Percentiles rank a stretch among this genome's conserved stretches.
Conservation (phyloP, 1,140 invertebrate genomes). For the Ceratina japonica region DNA sequence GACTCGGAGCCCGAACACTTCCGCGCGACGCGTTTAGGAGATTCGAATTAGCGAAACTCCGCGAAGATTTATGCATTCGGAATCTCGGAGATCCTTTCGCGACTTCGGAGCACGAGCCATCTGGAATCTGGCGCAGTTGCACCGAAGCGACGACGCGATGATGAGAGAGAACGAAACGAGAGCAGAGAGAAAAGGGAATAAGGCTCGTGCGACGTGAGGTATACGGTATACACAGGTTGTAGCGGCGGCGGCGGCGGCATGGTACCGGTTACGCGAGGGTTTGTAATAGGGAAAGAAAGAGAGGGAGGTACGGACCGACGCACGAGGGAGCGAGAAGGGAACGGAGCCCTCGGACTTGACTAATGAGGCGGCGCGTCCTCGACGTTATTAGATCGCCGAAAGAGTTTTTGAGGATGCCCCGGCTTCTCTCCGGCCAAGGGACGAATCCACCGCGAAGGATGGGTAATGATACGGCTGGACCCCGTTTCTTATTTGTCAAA, state of each 20-base stretch:
- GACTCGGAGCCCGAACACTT: no score
- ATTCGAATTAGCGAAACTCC: not conserved
- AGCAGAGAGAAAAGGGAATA: conserved; percentile 13
- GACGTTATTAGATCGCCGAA: conserved; percentile 80
- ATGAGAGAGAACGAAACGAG: no score
- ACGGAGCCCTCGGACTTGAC: conserved; percentile 72
- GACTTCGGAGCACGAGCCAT: no score
- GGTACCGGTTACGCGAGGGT: conserved; percentile 60
- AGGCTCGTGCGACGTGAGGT: conserved; percentile 45
- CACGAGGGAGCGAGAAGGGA: conserved; percentile 48
- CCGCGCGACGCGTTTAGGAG: no score
- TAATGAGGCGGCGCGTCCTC: conserved; percentile 79
- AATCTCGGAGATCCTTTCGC: not conserved
- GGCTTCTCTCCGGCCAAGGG: conserved; percentile 58
- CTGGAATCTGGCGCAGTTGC: conserved; percentile 23
- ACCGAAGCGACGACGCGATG: conserved; percentile 6
- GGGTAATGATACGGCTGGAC: conserved; percentile 79
- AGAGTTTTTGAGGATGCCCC: conserved; percentile 77
- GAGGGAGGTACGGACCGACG: not conserved
- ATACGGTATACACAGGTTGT: conserved; percentile 53
- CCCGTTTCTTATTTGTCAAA: conserved; percentile 80
- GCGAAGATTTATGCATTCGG: not conserved
- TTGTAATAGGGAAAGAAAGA: conserved; percentile 60
- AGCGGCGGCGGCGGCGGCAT: conserved; percentile 5
- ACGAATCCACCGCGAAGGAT: conserved; percentile 75